A percentile compares a stretch with the other conserved stretches of the same genome.
Evolutionary conservation across 1,140 invertebrate genomes (phyloP).

Genomic region (Dendrolimus kikuchii): DNA sequence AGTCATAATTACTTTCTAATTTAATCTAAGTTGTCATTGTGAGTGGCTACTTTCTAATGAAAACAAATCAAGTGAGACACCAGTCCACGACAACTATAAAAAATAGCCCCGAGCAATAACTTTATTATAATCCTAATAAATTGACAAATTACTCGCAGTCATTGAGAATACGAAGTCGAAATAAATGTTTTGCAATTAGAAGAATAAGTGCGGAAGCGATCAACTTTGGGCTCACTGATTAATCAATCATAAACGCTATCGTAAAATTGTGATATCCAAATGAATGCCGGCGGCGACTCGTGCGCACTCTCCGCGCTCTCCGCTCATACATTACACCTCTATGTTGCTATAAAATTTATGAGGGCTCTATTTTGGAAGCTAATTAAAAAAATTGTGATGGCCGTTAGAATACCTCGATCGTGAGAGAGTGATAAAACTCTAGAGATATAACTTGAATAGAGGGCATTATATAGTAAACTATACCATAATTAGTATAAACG

Average conservation of each 20-base stretch:
- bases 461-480: conserved; percentile 1
- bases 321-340: conserved; percentile 24
- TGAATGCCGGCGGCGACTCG: conserved; percentile 24
- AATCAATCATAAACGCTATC: conserved; percentile 42
- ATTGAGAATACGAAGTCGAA: conserved; percentile 13
- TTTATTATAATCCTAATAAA: conserved; percentile 14
- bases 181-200: conserved; percentile 34
- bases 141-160: conserved; percentile 13
- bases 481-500: conserved; percentile 22
- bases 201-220: conserved; percentile 39
- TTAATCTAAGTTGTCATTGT: too few relatives aligned
- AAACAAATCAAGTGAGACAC: too few relatives aligned
- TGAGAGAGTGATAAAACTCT: conserved; percentile 54
- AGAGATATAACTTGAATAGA: conserved; percentile 27
- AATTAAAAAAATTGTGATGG: conserved; percentile 55
- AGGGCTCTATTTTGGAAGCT: conserved; percentile 53
- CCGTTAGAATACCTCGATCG: conserved; percentile 42
- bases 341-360: conserved; percentile 55
- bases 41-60: too few relatives aligned
- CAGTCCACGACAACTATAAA: too few relatives aligned
- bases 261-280: conserved; percentile 35
- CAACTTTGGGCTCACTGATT: conserved; percentile 30
- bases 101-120: conserved; percentile 11
- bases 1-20: too few relatives aligned
- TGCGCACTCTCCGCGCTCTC: conserved; percentile 10